Evolutionary conservation across 1,140 invertebrate genomes (phyloP), one percentile per base, ranked within the genome.

Genomic region (Drosophila gunungcola): DNA sequence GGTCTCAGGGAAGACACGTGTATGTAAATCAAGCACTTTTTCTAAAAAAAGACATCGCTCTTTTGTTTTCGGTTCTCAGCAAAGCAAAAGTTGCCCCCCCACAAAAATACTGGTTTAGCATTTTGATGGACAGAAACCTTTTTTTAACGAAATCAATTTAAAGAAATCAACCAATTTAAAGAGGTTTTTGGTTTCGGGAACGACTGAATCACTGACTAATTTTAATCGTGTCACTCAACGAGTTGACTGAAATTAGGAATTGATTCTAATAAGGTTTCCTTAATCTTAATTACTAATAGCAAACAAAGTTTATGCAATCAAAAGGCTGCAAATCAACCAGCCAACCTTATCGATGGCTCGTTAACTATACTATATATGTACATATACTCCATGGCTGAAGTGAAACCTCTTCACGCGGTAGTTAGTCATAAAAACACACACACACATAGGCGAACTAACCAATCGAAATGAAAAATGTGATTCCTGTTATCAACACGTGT

Each of bases 341-440:
- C 42, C 5, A 32, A 29, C 34, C 67, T 69, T 70, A 70, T 70
- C 67, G 49, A 38, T 32, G 60, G 27, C 27, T 13, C 43, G 25
- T 16, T 67, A 29, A 16, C 36, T 27, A 51, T 41, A 51, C 38
- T 64, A 10, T 51, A 45, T 7, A 32, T 32, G 29, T 32, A 0
- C 6, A 32, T 32, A 32, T 51, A 49, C 36, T 68, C 41, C 34
- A 68, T 67, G 42, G 41, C 21, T 3, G 10, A 16, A 38, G 16
- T 13, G 48, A n/a, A 32, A 57, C 49, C 46, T 49, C 56, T 57
- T 21, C n/a, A 38, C 36, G 48, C 11, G 39, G 34, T 34, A 58
- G 77, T 83, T 83, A 84, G 43, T 83, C 80, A 83, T 83, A 79
- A 60, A 79, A 68, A 68, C 29, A n/a, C 27, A n/a, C 21, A 54